These are phyloP conservation scores for Hafferia zeledoni DNA, from an alignment of 2,797 vertebrate species.

Conservation along the genomic window DNA sequence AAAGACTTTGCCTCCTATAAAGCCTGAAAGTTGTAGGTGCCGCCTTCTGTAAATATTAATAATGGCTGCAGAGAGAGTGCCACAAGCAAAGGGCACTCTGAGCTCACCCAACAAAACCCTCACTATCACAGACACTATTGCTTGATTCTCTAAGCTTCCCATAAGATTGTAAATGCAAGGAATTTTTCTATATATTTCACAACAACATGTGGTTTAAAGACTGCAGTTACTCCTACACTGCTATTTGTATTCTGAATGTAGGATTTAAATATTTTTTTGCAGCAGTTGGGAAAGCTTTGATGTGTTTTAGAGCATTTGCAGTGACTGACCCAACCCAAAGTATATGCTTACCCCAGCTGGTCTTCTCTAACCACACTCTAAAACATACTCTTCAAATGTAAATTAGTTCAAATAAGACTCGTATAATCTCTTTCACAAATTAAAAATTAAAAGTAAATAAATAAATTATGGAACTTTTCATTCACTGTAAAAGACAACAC, in stretches of 20 bases:
- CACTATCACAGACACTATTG: neutral
- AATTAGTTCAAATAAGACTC: neutral
- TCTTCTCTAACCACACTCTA: neutral
- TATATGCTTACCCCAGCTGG: neutral
- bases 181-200: neutral
- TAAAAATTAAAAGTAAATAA: neutral
- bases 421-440: neutral
- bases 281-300: neutral
- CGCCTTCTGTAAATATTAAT: conserved; percentile 64
- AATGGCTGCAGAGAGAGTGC: neutral
- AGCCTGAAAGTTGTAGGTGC: conserved; percentile 1
- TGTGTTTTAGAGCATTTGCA: neutral
- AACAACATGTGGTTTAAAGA: neutral
- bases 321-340: neutral
- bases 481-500: conserved; percentile 7
- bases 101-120: neutral
- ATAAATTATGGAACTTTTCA: neutral
- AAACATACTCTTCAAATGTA: neutral
- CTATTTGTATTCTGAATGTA: neutral
- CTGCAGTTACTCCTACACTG: neutral
- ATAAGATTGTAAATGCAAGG: neutral
- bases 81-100: neutral
- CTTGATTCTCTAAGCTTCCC: neutral
- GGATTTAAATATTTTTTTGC: neutral
- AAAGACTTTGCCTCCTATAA: conserved; percentile 64